Evolutionary conservation across 2,113 vertebrate species (phyloP), one percentile per base, ranked within the genome.

Genomic region (Rutilus rutilus): DNA sequence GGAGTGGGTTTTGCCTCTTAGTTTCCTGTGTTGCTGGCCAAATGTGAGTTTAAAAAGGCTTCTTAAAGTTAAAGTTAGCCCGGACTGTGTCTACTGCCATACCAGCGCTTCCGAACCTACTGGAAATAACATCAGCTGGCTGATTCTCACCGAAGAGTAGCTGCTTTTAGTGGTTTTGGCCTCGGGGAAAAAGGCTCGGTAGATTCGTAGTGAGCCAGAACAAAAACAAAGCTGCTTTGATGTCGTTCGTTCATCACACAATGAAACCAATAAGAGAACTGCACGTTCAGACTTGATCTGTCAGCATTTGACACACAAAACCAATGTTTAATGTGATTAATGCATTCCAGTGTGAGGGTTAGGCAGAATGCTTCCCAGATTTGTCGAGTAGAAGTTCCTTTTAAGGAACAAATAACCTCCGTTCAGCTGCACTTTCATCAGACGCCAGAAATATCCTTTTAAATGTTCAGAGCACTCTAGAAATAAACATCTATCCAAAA

Each of bases 361-460:
- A 9, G 36, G 39, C 39, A n/a, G n/a, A 79, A 59, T 14, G 36
- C 4, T 64, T 64, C 39, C 23, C 78, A 80, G 12, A 42, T 78
- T 23, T 42, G 23, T 79, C 12, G 14, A 10, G 9, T 25, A 59
- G 59, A 64, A 47, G 23, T 30, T 64, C 39, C 78, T 64, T 64
- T 62, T 80, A 64, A 64, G 78, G 78, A 64, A 0, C 12, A n/a
- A 39, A 78, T 64, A 6, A 25, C 30, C 9, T 71, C 25, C 12
- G 27, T 25, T 30, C 25, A 30, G 62, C 17, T 23, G 27, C 23
- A 30, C 54, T 39, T 78, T 62, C 60, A 47, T 64, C n/a, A 80
- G 6, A 25, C 17, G 64, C 57, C 78, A 80, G n/a, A 80, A 80
- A 80, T 79, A 62, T 62, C 52, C 76, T 23, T 59, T 59, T 11